Conservation (phyloP, 1,140 invertebrate genomes). For the Cyrtorhinus lividipennis region DNA sequence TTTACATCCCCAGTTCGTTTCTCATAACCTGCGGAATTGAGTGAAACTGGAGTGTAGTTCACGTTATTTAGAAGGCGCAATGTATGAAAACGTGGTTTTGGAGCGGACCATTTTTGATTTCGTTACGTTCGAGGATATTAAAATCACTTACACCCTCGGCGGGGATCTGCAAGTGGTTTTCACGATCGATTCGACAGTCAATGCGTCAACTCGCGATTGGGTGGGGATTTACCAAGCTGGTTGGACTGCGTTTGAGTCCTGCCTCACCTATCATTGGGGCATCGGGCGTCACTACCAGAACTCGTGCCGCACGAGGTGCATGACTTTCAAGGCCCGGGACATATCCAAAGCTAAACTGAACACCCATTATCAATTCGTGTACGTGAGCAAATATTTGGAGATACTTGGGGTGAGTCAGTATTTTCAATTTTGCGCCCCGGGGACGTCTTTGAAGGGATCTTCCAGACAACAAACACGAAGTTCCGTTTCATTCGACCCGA, state of each 20-base stretch:
- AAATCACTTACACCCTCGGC: neutral
- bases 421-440: constrained; percentile 9
- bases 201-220: constrained; percentile 17
- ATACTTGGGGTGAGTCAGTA: constrained; percentile 16
- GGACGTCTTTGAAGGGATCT: neutral
- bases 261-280: constrained; percentile 9
- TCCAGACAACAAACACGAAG: too few relatives aligned
- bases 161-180: neutral
- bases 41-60: too few relatives aligned
- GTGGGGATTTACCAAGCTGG: constrained; percentile 12
- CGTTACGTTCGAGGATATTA: constrained; percentile 2
- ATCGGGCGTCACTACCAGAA: constrained; percentile 7
- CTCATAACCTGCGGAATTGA: too few relatives aligned
- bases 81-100: too few relatives aligned
- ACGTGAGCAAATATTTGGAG: constrained; percentile 17
- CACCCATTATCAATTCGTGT: constrained; percentile 18
- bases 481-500: neutral
- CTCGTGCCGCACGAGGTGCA: neutral
- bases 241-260: constrained; percentile 12
- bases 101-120: neutral
- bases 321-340: constrained; percentile 6
- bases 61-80: too few relatives aligned
- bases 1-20: too few relatives aligned
- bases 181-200: constrained; percentile 5
- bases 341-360: neutral